phyloP scores from a whole-genome alignment of 2,113 vertebrate genomes.

The Patagioenas fasciata region DNA sequence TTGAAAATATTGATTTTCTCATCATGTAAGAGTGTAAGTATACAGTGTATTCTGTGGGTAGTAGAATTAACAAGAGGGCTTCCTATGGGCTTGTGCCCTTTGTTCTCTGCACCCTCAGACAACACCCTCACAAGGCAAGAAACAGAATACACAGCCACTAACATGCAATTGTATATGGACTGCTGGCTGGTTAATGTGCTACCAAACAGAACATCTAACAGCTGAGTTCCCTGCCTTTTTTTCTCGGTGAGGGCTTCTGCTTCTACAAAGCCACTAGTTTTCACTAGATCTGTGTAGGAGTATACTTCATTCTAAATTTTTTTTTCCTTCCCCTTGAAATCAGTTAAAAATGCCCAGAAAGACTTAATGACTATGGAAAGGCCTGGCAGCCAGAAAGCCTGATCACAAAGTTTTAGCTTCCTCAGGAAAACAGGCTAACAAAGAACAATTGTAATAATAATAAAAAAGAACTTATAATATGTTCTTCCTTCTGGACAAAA shows the following conservation, averaged over 20 bases:
- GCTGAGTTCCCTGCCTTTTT: background rate
- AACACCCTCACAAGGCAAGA: background rate
- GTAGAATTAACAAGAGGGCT: background rate
- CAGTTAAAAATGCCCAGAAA: background rate
- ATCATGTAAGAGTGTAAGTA: background rate
- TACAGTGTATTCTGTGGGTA: background rate
- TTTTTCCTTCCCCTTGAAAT: background rate
- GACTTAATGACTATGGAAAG: background rate
- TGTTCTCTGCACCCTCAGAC: background rate
- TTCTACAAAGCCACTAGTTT: background rate
- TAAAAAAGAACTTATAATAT: background rate
- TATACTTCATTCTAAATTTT: background rate
- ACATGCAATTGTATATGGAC: background rate
- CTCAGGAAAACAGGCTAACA: background rate
- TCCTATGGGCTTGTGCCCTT: background rate
- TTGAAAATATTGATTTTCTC: constrained; percentile 7
- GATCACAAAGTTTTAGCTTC: background rate
- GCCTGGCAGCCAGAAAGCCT: background rate
- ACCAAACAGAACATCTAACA: background rate
- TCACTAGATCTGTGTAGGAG: background rate
- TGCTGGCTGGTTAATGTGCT: background rate
- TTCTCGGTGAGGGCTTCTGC: background rate
- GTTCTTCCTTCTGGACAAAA: background rate
- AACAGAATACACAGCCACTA: background rate
- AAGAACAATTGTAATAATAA: background rate